phyloP scores from a whole-genome alignment of 1,140 invertebrate genomes.

The Hycleus cichorii region DNA sequence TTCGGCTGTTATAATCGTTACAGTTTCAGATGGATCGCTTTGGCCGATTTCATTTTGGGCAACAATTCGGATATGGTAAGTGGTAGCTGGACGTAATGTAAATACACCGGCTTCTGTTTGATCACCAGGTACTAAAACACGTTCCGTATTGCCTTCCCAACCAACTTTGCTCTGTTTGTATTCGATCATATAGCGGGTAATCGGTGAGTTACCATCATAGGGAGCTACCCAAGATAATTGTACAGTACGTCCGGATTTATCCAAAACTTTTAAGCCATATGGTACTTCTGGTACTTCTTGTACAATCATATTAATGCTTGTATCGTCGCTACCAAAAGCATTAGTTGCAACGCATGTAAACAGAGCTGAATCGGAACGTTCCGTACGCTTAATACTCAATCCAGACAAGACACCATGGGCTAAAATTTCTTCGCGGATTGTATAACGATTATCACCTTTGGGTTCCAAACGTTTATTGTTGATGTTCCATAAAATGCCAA shows the following conservation, averaged over 20 bases:
- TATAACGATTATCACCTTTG: slow-evolving; percentile 80
- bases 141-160: slow-evolving; percentile 75
- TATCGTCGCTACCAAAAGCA: slow-evolving; percentile 90
- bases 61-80: slow-evolving; percentile 86
- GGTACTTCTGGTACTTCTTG: slow-evolving; percentile 94
- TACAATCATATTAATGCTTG: slow-evolving; percentile 91
- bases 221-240: slow-evolving; percentile 88
- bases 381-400: slow-evolving; percentile 81
- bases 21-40: slow-evolving; percentile 83
- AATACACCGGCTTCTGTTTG: slow-evolving; percentile 82
- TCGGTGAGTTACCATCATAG: slow-evolving; percentile 91
- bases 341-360: slow-evolving; percentile 94
- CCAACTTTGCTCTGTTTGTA: slow-evolving; percentile 85
- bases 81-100: slow-evolving; percentile 82
- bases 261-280: slow-evolving; percentile 80
- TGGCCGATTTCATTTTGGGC: slow-evolving; percentile 92
- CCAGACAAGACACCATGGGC: slow-evolving; percentile 81
- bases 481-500: slow-evolving; percentile 94
- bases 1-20: slow-evolving; percentile 90
- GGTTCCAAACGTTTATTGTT: slow-evolving; percentile 86
- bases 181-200: slow-evolving; percentile 84
- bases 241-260: slow-evolving; percentile 83
- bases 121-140: slow-evolving; percentile 76
- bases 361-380: slow-evolving; percentile 82
- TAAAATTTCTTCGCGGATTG: slow-evolving; percentile 83